Evolutionary conservation across 2,888 invertebrate species (phyloP), one percentile per base, ranked within the genome.

Genomic region (Aethes cnicana): DNA sequence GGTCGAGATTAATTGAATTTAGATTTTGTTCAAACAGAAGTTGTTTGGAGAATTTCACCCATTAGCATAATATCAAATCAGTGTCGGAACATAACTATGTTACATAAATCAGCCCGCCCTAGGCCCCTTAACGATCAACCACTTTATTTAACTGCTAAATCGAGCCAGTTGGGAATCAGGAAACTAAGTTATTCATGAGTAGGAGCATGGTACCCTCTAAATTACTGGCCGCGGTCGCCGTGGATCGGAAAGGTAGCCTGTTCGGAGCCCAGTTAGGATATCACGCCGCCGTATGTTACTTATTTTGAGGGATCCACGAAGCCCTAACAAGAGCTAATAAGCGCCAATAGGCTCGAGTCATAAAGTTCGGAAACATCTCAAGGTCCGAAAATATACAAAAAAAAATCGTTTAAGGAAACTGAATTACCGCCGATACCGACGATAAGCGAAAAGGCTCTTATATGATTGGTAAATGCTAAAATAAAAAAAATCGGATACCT

Each of bases 121-220:
- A 1, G 36, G 30, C 21, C 47, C 21, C 39, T 39, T 52, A 46
- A 26, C 52, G 28, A 47, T 53, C 42, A 12, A 55, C 32, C 52
- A 41, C 54, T 54, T 54, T 58, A 54, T 84, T 86, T 85, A 85
- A 85, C 80, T 84, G 86, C 86, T 86, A 81, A 87, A 80, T 73
- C 68, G 72, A 74, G 70, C 75, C 72, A 71, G 72, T 67, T 68
- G 70, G 66, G 66, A 65, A 66, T 68, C 57, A 61, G 58, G 57
- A 55, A 46, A 73, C 80, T 88, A 83, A 84, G 81, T 77, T 86
- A 87, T 87, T 87, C 87, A 88, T 87, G 87, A 82, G 78, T 77
- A 73, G 67, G 80, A 80, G 80, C 81, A 81, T 77, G 76, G 76
- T 69, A 72, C 74, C 74, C 75, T 67, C 71, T 73, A 77, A 79